Base-by-base conservation (phyloP, 2,113 vertebrate genomes). In the Delphinapterus leucas region DNA sequence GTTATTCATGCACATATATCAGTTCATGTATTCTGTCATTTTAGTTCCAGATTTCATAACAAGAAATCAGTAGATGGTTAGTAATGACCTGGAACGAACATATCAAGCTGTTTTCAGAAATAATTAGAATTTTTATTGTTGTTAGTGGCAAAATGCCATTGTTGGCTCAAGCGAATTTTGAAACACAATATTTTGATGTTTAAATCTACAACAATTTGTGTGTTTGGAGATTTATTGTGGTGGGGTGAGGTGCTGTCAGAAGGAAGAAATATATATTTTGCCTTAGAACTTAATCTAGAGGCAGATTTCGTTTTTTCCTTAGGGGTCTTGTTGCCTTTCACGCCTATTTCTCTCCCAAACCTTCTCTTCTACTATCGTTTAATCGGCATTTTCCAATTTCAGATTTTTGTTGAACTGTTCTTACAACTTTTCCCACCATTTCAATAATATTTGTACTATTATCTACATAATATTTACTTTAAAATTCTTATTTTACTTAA, bases 41-140 rank as follows among this genome's bases (percentile, higher is more conserved):
- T 96, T 60, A 41, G 33, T 74, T 71, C 92, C 97, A 91, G 97
- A 98, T 94, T 90, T 68, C 73, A 55, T 92, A 90, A 97, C 81
- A 83, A 73, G 82, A 97, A 98, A 96, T 96, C 97, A 63, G 95
- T 93, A 71, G 63, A 71, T 76, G 36, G 0, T 3, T 68, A 96
- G 93, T 31, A 49, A 92, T 77, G 90, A 96, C 97, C 96, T 96
- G 95, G 86, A 94, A 89, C 8, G 83, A 94, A 89, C 8, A 4
- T 18, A 93, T 90, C 84, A 85, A 80, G 47, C 31, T 71, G 41
- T 58, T 70, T 81, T 2, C 26, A 58, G 49, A 84, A 95, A 60
- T 14, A 85, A 26, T 2, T 93, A 12, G 33, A 96, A 92, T 7
- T 33, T 21, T 83, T 44, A 65, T 53, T 67, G 80, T 9, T 2